A percentile compares a stretch with the other conserved stretches of the same genome.
These are phyloP conservation scores for Scaptomyza tumidula DNA, from an alignment of 2,888 invertebrate species.

Conservation along the genomic window DNA sequence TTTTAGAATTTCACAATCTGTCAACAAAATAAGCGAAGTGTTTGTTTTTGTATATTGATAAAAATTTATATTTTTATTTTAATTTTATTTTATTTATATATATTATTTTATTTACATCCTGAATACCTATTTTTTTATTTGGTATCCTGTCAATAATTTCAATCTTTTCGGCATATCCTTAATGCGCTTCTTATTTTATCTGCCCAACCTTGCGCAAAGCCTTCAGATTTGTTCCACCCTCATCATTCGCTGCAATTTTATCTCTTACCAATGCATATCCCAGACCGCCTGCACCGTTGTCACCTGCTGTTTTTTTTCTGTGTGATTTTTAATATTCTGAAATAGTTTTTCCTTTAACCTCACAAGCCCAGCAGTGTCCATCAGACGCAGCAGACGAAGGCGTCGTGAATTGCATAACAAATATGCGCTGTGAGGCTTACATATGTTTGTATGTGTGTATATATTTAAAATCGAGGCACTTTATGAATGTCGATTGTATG, in stretches of 20 bases:
- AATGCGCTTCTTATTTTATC: neutral
- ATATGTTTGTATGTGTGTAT: slow-evolving; percentile 3
- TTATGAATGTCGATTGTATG: slow-evolving; percentile 68
- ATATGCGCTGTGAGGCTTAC: slow-evolving; percentile 34
- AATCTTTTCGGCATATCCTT: neutral
- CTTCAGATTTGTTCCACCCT: slow-evolving; percentile 4
- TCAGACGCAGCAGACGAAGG: slow-evolving; percentile 53
- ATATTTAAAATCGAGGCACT: slow-evolving; percentile 72
- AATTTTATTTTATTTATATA: neutral
- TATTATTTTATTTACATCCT: neutral
- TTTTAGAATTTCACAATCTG: no score
- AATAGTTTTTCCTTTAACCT: slow-evolving; percentile 1
- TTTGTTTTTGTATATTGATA: no score
- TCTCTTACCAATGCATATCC: neutral
- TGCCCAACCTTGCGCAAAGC: neutral
- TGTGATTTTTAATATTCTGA: neutral
- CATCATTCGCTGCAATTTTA: slow-evolving; percentile 15
- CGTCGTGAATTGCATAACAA: slow-evolving; percentile 69
- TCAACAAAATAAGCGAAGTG: no score
- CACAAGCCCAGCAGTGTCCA: slow-evolving; percentile 40
- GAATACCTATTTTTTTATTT: neutral
- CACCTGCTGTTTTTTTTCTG: slow-evolving; percentile 6
- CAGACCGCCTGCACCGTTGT: slow-evolving; percentile 48
- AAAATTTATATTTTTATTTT: no score
- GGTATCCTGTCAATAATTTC: slow-evolving; percentile 2